phyloP scores from a whole-genome alignment of 35 echinoderm and acorn worm species.

The Chiridota heheva region DNA sequence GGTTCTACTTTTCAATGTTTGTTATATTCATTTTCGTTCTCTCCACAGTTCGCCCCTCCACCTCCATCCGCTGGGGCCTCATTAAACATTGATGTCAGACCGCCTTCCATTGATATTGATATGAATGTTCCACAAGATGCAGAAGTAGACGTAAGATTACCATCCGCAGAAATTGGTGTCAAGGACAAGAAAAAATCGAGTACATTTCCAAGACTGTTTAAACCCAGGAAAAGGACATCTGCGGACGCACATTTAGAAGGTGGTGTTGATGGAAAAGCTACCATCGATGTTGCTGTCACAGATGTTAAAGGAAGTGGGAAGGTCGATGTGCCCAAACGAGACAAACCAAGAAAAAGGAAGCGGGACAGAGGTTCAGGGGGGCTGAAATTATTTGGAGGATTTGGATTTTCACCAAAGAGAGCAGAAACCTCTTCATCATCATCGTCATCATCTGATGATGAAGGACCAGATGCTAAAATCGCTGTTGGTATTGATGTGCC shows the following conservation, averaged over 20 bases:
- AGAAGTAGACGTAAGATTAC: conserved; percentile 26
- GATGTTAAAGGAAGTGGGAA: conserved; percentile 52
- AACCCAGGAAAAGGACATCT: conserved; percentile 56
- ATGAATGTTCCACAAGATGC: conserved; percentile 21
- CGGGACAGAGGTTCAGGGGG: conserved; percentile 23
- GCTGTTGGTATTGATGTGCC: neutral
- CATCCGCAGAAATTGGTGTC: conserved; percentile 35
- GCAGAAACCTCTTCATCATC: conserved; percentile 33
- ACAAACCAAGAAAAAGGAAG: conserved; percentile 48
- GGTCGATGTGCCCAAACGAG: conserved; percentile 45
- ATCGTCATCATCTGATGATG: conserved; percentile 23
- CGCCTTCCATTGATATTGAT: conserved; percentile 41
- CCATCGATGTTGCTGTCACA: conserved; percentile 45
- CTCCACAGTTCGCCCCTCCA: conserved; percentile 26
- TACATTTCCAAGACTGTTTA: conserved; percentile 46
- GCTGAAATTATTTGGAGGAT: conserved; percentile 46
- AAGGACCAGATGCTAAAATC: conserved; percentile 32
- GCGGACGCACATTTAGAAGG: conserved; percentile 57
- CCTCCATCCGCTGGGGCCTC: conserved; percentile 20
- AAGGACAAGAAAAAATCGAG: conserved; percentile 55
- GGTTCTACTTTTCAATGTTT: neutral
- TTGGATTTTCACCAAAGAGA: conserved; percentile 21
- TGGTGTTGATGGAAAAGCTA: conserved; percentile 45
- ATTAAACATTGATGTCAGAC: conserved; percentile 7
- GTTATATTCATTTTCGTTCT: neutral